phyloP scores from a whole-genome alignment of 2,113 vertebrate genomes.

The Caretta caretta region DNA sequence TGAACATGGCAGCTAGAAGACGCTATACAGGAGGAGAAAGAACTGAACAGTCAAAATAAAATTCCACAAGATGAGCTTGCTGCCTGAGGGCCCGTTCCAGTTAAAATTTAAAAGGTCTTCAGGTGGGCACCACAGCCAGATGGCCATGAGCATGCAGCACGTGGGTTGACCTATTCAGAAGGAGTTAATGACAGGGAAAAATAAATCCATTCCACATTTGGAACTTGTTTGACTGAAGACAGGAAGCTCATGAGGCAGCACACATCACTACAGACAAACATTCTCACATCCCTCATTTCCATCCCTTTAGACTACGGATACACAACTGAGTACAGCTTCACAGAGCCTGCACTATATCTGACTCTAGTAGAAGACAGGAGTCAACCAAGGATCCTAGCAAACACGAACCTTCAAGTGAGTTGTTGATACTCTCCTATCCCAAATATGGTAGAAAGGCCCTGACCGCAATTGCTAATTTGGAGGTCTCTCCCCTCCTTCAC shows the following conservation, averaged over 20 bases:
- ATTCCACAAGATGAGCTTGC: neutral
- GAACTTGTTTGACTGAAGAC: neutral
- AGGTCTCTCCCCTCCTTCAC: neutral
- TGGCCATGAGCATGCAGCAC: neutral
- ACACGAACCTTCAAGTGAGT: neutral
- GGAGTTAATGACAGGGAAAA: neutral
- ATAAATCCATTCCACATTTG: neutral
- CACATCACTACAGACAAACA: rapidly evolving
- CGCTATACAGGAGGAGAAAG: neutral
- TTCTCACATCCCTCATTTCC: rapidly evolving
- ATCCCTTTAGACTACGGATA: rapidly evolving
- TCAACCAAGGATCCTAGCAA: neutral
- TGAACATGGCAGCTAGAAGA: neutral
- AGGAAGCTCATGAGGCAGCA: neutral
- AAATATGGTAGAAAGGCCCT: neutral
- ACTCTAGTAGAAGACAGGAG: neutral
- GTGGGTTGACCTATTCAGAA: neutral
- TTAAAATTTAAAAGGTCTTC: neutral
- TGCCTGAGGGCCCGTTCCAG: neutral
- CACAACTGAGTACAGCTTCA: neutral
- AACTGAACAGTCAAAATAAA: neutral
- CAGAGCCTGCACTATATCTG: neutral
- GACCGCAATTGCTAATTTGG: neutral
- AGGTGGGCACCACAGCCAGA: conserved; percentile 4
- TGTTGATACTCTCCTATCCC: neutral